Evolutionary conservation across 2,888 invertebrate genomes (phyloP), one percentile per base, ranked within the genome.

Genomic region (Timema podura): DNA sequence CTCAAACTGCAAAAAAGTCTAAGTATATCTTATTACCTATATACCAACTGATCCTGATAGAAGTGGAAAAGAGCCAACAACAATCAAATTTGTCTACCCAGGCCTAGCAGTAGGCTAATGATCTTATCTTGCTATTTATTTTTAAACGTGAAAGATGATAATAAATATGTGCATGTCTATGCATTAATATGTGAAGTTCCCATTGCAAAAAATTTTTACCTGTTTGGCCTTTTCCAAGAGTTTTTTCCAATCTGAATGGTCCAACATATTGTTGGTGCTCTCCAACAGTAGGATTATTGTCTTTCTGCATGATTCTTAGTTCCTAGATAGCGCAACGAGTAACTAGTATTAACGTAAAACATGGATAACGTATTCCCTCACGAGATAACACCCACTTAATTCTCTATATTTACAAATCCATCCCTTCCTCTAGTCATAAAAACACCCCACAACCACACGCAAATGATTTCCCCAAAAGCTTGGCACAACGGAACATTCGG

Each of bases 161-260:
- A n/a, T n/a, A n/a, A n/a, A n/a, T n/a, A n/a, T n/a, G n/a, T n/a
- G n/a, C n/a, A n/a, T n/a, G n/a, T n/a, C n/a, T n/a, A n/a, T n/a
- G n/a, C n/a, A n/a, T n/a, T n/a, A n/a, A n/a, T n/a, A n/a, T n/a
- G n/a, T n/a, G n/a, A n/a, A n/a, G n/a, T n/a, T n/a, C n/a, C n/a
- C n/a, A n/a, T n/a, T n/a, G n/a, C n/a, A n/a, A n/a, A n/a, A n/a
- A n/a, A n/a, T n/a, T n/a, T n/a, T 85, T 85, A 98, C 98, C 99
- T 82, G 99, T 99, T 85, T 99, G 99, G 75, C 99, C 99, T 83
- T 99, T 99, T 78, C 99, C 99, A 75, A 99, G 88, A 69, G 99
- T 99, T 84, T 98, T 99, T 84, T 99, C 99, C 83, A 99, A 87
- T 82, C 98, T 88, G 85, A 98, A 99, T 72, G 99, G 98, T 77